phyloP scores from a whole-genome alignment of 2,888 invertebrate species.

The Drosophila subsilvestris region DNA sequence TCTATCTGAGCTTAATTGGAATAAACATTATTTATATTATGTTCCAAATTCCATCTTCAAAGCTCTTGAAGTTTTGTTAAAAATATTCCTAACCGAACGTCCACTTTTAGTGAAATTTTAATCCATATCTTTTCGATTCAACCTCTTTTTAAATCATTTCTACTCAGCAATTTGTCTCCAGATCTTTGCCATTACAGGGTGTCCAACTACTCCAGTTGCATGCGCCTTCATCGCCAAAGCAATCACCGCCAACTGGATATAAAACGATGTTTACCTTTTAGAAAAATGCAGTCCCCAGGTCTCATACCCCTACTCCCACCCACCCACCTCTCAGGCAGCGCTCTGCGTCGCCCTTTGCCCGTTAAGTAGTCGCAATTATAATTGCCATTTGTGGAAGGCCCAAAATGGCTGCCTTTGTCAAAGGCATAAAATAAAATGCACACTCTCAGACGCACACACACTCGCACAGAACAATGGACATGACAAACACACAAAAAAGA shows the following conservation, averaged over 20 bases:
- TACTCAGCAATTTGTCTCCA: neutral
- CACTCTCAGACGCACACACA: neutral
- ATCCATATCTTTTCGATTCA: too few species aligned
- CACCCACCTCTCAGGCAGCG: neutral
- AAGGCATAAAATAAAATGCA: constrained; percentile 23
- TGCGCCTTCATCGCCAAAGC: constrained; percentile 37
- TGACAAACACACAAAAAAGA: constrained; percentile 37
- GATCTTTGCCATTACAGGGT: constrained; percentile 5
- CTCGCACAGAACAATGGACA: constrained; percentile 21
- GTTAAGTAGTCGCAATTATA: constrained; percentile 76
- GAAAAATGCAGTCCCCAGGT: constrained; percentile 44
- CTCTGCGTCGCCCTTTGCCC: constrained; percentile 6
- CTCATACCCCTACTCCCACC: constrained; percentile 5
- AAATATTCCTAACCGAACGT: neutral
- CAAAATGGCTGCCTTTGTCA: constrained; percentile 67
- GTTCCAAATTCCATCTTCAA: neutral
- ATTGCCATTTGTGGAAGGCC: constrained; percentile 66
- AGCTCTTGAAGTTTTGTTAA: neutral
- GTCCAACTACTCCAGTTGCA: neutral
- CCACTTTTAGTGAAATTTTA: neutral
- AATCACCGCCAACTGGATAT: constrained; percentile 45
- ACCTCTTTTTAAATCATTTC: too few species aligned
- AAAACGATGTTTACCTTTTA: constrained; percentile 65
- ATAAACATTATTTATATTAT: too few species aligned
- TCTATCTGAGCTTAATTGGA: too few species aligned